A percentile compares a stretch with the other conserved stretches of the same genome.
phyloP scores from a whole-genome alignment of 2,113 vertebrate species.

The Ctenomys sociabilis region DNA sequence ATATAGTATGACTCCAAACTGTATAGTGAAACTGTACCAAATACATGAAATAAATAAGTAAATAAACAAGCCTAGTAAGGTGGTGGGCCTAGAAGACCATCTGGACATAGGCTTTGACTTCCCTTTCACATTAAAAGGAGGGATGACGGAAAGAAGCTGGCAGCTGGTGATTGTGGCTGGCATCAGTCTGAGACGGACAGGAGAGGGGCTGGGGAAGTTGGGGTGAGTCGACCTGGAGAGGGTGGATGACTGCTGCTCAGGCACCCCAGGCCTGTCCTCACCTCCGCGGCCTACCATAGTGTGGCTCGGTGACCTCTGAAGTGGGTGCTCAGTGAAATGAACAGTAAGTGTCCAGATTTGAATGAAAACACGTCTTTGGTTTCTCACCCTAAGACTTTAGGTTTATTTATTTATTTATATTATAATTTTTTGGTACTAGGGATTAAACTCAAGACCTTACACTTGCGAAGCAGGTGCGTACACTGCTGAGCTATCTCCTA shows the following conservation, averaged over 20 bases:
- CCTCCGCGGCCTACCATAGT: no score
- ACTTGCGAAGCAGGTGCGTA: no score
- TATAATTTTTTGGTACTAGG: no score
- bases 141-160: no score
- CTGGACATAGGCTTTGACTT: not conserved
- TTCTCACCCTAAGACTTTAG: not conserved
- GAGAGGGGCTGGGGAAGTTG: not conserved
- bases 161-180: not conserved
- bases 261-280: not conserved
- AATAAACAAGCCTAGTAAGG: not conserved
- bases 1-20: no score
- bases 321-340: not conserved
- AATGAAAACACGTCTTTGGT: not conserved
- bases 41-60: no score
- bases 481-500: not conserved
- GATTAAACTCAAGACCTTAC: no score
- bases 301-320: not conserved
- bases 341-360: not conserved
- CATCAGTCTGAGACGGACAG: not conserved
- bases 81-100: not conserved
- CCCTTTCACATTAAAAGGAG: not conserved
- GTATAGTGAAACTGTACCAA: no score
- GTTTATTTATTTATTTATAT: no score
- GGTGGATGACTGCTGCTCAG: no score
- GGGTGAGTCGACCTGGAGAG: no score